Evolutionary conservation across 2,797 vertebrate genomes (phyloP), one percentile per base, ranked within the genome.

Genomic region (Myripristis jacobus): DNA sequence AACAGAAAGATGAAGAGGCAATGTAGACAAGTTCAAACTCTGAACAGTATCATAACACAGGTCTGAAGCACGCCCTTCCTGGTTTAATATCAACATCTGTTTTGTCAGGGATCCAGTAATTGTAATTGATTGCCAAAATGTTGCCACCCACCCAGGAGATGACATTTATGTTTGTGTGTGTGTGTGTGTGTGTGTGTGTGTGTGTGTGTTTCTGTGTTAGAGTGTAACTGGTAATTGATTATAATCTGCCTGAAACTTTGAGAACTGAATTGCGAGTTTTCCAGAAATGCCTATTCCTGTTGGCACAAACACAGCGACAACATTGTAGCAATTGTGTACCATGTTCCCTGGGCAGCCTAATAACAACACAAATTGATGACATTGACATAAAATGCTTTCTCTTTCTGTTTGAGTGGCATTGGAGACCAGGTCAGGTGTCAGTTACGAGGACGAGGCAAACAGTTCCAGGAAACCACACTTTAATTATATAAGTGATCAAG

Each of bases 391-490:
- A 0, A 0, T 41, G 2, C 66, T 86, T 88, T 87, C 73, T 62
- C 11, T 90, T 90, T 90, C 70, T 16, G 2, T 83, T 46, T 84
- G 77, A 73, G 19, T 36, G 0, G 47, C 10, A 57, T 4, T 62
- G 55, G 54, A 70, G 58, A 50, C 66, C 55, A 34, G 53, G 66
- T 76, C 57, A 56, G n/a, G 22, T 48, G 77, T 76, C 31, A 66
- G 62, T 79, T 50, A 63, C 29, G 19, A 3, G 21, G 51, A 2
- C 56, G 6, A 0, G 1, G 3, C 27, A 29, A 6, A 6, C 27
- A 6, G 3, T 6, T 29, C 27, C 3, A 29, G 6, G 3, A 29
- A 29, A 29, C 27, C 27, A 29, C 27, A 29, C 27, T 29, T 6
- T 6, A 29, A 29, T 3, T 29, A 6, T 3, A 29, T 29, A 29